Evolutionary conservation across 2,888 invertebrate genomes (phyloP), one percentile per base, ranked within the genome.

Genomic region (Lysandra bellargus): DNA sequence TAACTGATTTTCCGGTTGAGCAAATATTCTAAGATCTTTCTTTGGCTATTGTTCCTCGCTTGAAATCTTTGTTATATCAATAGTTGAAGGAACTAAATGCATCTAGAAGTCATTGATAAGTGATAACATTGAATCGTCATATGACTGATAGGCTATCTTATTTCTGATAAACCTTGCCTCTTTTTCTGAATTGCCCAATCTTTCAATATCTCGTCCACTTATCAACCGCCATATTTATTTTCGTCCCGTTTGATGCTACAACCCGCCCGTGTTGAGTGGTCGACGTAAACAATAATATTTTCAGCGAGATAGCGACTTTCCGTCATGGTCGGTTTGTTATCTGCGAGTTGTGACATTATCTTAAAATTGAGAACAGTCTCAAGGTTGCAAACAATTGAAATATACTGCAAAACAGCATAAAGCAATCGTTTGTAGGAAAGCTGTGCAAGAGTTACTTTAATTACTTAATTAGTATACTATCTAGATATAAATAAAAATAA

Each of bases 201-300:
- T 76, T 76, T 57, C 17, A 75, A 44, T 75, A 53, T 53, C 53
- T 30, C 30, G 44, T 69, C 30, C 75, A 75, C 75, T 79, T 79
- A 78, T 78, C 80, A 76, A 33, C 79, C 73, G 76, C 80, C 81
- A 80, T 79, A 30, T 80, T 78, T 81, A 80, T 81, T 79, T 61
- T 72, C 23, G 64, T 44, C 23, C 61, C 14, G 60, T 79, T 60
- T 74, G 57, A 60, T 40, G 44, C 57, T 40, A 23, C 73, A 57
- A 79, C 74, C 53, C 79, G 74, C 40, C 79, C 79, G 23, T 53
- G 60, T 75, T 37, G 44, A 61, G 74, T 61, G 30, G 75, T 79
- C 74, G 57, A 44, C 3, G 75, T 60, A 40, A 61, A 61, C 30
- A 7, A 75, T 61, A 61, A 75, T n/a, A 44, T 75, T 61, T 33